Evolutionary conservation across 2,797 vertebrate genomes (phyloP).

Genomic region (Gymnodraco acuticeps): DNA sequence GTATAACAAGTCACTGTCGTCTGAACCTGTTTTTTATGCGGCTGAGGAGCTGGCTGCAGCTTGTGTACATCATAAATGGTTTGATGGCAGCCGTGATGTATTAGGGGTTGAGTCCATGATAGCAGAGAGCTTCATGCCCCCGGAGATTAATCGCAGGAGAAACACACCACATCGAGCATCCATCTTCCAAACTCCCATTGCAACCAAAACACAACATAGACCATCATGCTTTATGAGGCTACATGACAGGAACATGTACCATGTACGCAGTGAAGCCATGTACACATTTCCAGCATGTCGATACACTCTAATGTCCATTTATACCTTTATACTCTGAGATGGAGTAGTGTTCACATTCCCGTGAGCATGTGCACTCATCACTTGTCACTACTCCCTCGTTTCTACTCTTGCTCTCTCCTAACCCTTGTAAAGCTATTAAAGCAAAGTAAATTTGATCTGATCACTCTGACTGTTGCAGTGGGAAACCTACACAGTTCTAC

Average conservation of each 20-base stretch:
- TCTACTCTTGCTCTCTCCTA: constrained; percentile 1
- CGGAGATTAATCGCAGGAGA: constrained; percentile 71
- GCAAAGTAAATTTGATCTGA: constrained; percentile 21
- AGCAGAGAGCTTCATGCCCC: constrained; percentile 59
- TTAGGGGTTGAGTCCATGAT: constrained; percentile 63
- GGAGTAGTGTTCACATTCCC: constrained; percentile 6
- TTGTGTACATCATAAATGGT: constrained; percentile 56
- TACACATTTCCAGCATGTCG: constrained; percentile 26
- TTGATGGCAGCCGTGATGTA: constrained; percentile 66
- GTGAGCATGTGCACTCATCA: background rate
- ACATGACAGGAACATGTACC: constrained; percentile 43
- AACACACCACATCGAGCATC: constrained; percentile 54
- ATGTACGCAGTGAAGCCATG: constrained; percentile 26
- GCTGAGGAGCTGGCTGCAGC: constrained; percentile 34
- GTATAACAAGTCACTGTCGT: constrained; percentile 24
- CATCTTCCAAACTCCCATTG: constrained; percentile 56
- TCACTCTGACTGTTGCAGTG: constrained; percentile 9
- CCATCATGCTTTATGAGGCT: constrained; percentile 36
- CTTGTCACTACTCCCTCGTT: constrained; percentile 8
- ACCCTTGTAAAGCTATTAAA: constrained; percentile 15
- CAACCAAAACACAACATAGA: constrained; percentile 40
- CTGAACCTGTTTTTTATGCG: constrained; percentile 21
- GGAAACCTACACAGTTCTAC: constrained; percentile 28
- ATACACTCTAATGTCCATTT: constrained; percentile 22
- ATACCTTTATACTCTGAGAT: constrained; percentile 9